phyloP scores from a whole-genome alignment of 2,797 vertebrate species.

The Aselliscus stoliczkanus region DNA sequence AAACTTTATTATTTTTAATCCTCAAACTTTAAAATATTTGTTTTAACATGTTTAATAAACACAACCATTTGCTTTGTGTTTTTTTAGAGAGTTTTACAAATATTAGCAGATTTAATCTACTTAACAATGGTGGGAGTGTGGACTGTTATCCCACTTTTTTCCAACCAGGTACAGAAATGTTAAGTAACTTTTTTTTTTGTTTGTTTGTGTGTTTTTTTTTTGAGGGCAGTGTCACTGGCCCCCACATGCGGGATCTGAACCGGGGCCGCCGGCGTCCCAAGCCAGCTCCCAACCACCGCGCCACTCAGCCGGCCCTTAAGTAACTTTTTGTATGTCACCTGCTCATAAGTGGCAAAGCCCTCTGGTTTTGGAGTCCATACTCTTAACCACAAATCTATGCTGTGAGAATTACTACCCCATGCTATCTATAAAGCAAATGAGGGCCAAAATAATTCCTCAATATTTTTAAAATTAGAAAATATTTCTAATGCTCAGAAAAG shows the following conservation, averaged over 20 bases:
- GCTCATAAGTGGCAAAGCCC: background rate
- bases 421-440: background rate
- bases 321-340: no score
- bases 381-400: background rate
- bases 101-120: background rate
- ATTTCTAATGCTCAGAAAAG: background rate
- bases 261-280: no score
- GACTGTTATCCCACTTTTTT: background rate
- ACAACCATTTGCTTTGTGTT: background rate
- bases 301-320: no score
- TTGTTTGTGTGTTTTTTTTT: no score
- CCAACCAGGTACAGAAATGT: background rate
- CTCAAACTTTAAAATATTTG: background rate
- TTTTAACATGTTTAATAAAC: slow-evolving; percentile 9
- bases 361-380: background rate
- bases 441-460: background rate
- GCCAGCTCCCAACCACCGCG: no score
- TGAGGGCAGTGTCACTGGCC: no score
- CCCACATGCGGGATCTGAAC: no score
- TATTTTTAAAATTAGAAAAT: background rate
- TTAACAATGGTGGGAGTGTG: background rate
- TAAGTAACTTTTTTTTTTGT: no score
- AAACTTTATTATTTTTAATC: no score
- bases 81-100: background rate
- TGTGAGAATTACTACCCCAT: background rate